Percentiles rank a stretch among this genome's conserved stretches.
Evolutionary conservation across 2,113 vertebrate genomes (phyloP).

Genomic region (Oxyura jamaicensis): DNA sequence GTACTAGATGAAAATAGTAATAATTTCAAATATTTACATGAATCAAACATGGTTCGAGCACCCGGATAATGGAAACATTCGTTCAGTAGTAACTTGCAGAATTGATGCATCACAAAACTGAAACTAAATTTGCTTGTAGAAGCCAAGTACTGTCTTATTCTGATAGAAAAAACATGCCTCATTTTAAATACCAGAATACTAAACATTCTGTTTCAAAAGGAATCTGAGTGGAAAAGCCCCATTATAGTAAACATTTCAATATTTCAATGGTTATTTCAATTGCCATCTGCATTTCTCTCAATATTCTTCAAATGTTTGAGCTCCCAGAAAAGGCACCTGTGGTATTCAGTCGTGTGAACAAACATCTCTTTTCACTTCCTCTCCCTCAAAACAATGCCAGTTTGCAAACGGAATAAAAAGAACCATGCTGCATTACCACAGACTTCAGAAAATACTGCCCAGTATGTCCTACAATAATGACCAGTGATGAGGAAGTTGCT

Average conservation of each 20-base stretch:
- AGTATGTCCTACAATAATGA: neutral
- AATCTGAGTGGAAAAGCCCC: neutral
- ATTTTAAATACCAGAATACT: neutral
- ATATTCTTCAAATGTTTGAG: neutral
- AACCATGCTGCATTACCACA: neutral
- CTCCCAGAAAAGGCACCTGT: conserved; percentile 8
- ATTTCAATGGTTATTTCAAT: conserved; percentile 23
- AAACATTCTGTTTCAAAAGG: neutral
- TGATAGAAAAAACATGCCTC: neutral
- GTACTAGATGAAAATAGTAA: neutral
- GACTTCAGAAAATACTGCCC: neutral
- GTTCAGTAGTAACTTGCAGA: neutral
- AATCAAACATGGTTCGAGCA: neutral
- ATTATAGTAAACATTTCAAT: neutral
- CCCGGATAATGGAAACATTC: neutral
- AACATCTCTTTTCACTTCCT: neutral
- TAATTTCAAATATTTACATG: neutral
- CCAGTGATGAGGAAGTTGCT: neutral
- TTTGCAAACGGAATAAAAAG: neutral
- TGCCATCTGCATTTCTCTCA: neutral
- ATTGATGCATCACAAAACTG: neutral
- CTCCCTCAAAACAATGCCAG: neutral
- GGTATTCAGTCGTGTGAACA: neutral
- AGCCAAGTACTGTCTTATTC: neutral
- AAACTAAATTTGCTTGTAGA: neutral